Evolutionary conservation across 2,888 invertebrate genomes (phyloP), one percentile per base, ranked within the genome.

Genomic region (Xylocampa areola): DNA sequence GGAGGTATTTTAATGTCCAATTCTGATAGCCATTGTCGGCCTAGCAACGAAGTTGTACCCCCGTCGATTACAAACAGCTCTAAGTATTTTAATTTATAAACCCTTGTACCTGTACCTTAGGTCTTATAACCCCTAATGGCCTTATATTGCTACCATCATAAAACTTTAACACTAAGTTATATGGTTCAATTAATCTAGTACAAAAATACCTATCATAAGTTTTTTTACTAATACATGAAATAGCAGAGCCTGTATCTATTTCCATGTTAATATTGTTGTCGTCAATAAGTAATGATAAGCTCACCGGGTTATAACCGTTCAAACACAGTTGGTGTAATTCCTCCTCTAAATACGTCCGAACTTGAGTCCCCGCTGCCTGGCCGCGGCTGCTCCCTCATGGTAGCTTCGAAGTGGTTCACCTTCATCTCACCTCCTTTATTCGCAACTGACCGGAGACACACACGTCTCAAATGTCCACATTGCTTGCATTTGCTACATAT

Each of bases 101-200:
- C n/a, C n/a, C n/a, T 27, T 16, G 16, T 27, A 40, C n/a, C 2
- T 16, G 16, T 10, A 41, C 29, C 8, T 41, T 29, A 13, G 40
- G 27, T 29, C 29, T 27, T 29, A 41, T 29, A n/a, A 41, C 29
- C 4, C 40, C 27, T 17, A 41, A 5, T 17, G 40, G 40, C 4
- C 4, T 41, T 6, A 41, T 16, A 17, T 27, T n/a, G 39, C 25
- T 5, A 6, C 32, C 32, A 14, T 32, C 32, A 14, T 32, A 32
- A 32, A 32, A 32, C 7, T 32, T 32, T 32, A 32, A 14, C 2
- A 13, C 14, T 7, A 32, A 13, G 7, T 14, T 14, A 32, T 1
- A 14, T 7, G 32, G 32, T 32, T 32, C 14, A 13, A 32, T 14
- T 14, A 14, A 4, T 2, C 13, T 32, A 1, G 5, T 14, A 14